Evolutionary conservation across 1,140 invertebrate species (phyloP).

Genomic region (Trachymyrmex septentrionalis): DNA sequence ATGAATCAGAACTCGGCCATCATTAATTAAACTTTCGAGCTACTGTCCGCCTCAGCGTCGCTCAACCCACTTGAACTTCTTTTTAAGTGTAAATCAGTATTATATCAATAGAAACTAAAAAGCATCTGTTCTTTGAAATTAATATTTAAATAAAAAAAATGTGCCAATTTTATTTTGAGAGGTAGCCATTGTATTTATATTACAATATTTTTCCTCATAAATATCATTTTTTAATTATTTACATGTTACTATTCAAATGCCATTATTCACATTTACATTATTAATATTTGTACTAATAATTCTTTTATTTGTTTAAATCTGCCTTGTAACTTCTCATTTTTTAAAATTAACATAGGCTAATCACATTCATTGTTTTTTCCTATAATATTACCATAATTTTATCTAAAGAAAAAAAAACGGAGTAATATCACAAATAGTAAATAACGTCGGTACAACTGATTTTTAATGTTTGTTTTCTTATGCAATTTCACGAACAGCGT

Average conservation of each 20-base stretch:
- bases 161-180: conserved; percentile 11
- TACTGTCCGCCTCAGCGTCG: conserved; percentile 68
- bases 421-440: neutral
- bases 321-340: neutral
- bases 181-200: neutral
- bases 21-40: conserved; percentile 78
- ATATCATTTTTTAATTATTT: neutral
- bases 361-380: neutral
- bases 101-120: conserved; percentile 35
- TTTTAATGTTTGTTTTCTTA: conserved; percentile 51
- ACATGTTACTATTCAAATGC: neutral
- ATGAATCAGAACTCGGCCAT: conserved; percentile 72
- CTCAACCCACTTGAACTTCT: conserved; percentile 54
- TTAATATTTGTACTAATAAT: neutral
- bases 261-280: neutral
- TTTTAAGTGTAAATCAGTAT: neutral
- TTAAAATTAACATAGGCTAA: neutral
- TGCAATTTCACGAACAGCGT: conserved; percentile 38
- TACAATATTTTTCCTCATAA: neutral
- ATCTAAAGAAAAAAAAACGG: conserved; percentile 4
- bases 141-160: neutral
- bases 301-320: neutral
- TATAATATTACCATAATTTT: neutral
- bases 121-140: neutral
- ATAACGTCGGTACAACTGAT: neutral